A percentile compares a stretch with the other conserved stretches of the same genome.
phyloP scores from a whole-genome alignment of 2,888 invertebrate genomes.

The Papilio elwesi region DNA sequence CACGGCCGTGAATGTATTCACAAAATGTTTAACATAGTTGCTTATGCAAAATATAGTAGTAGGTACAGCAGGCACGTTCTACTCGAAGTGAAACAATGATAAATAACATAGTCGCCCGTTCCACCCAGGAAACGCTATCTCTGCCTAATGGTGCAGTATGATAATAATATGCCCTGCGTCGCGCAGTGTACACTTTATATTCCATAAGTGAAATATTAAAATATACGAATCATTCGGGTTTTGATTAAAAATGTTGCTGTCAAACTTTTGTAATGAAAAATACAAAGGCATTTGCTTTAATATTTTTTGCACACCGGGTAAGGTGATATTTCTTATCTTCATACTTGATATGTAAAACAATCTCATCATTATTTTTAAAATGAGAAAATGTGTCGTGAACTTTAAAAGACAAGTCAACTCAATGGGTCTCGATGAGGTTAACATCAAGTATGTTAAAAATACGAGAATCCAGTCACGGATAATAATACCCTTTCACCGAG shows the following conservation, averaged over 20 bases:
- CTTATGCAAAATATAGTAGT: slow-evolving; percentile 9
- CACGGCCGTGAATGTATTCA: too few species aligned
- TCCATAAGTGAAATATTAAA: neutral
- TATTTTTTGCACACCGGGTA: too few species aligned
- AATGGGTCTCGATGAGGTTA: neutral
- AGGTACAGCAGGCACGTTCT: slow-evolving; percentile 60
- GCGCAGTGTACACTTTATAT: slow-evolving; percentile 3
- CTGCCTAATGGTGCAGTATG: slow-evolving; percentile 34
- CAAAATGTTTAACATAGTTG: neutral
- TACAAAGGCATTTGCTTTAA: too few species aligned
- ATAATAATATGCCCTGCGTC: slow-evolving; percentile 6
- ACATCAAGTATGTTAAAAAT: slow-evolving; percentile 14
- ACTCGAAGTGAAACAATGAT: slow-evolving; percentile 69
- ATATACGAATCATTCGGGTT: neutral
- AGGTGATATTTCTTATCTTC: too few species aligned
- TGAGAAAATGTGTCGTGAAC: slow-evolving; percentile 6
- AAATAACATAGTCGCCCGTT: slow-evolving; percentile 52
- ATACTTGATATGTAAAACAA: neutral
- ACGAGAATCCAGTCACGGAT: slow-evolving; percentile 4
- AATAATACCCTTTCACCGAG: slow-evolving; percentile 28
- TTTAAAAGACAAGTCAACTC: slow-evolving; percentile 10
- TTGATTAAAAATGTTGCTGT: neutral
- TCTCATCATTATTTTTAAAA: neutral
- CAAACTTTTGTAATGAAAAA: too few species aligned
- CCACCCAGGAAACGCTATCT: slow-evolving; percentile 51